Base-by-base conservation (phyloP, 92 coral and sea anemone species). In the Palythoa grandis region DNA sequence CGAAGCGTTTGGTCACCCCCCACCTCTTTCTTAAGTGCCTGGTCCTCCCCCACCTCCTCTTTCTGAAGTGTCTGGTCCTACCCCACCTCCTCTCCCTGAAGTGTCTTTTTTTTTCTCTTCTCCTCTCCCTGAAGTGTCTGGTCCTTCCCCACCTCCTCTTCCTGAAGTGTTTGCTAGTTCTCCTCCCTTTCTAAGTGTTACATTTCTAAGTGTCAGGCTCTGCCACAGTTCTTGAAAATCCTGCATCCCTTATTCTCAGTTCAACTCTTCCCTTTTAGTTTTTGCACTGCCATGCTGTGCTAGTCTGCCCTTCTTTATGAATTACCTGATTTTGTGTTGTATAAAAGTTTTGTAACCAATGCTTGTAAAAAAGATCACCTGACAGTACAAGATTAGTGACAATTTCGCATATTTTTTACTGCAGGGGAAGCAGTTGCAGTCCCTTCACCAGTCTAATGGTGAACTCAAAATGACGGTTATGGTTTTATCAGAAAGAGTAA, bases 401-500 rank as follows among this genome's bases (percentile, higher is more conserved):
- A 39, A 11, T 25, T 24, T 69, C 19, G 3, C 22, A 35, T 23
- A 52, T 29, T 16, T 7, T 76, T 48, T 20, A 12, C 22, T 3
- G 50, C 37, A 80, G 85, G 85, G 74, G 12, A 56, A 80, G 1
- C 85, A 80, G 56, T 53, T 80, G 12, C 92, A 89, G 84, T 85
- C 83, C 0, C 88, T 89, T 53, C 85, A 84, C 77, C 92, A 92
- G 85, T 92, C 95, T 37, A 90, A 88, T 83, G 95, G 91, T 16
- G 98, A 94, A 77, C 88, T 94, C 19, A 92, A 88, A 61, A 78
- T 93, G 25, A 90, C 98, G 52, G 89, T 94, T 17, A 89, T 92
- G 76, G 86, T 88, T 77, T 82, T 94, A 53, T 90, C 98, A 38
- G 98, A 94, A 56, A 86, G 99, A 74, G 99, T 96, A 23, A 87